These are phyloP conservation scores for Dicrurus megarhynchus DNA, from an alignment of 2,113 vertebrate species.

Conservation along the genomic window DNA sequence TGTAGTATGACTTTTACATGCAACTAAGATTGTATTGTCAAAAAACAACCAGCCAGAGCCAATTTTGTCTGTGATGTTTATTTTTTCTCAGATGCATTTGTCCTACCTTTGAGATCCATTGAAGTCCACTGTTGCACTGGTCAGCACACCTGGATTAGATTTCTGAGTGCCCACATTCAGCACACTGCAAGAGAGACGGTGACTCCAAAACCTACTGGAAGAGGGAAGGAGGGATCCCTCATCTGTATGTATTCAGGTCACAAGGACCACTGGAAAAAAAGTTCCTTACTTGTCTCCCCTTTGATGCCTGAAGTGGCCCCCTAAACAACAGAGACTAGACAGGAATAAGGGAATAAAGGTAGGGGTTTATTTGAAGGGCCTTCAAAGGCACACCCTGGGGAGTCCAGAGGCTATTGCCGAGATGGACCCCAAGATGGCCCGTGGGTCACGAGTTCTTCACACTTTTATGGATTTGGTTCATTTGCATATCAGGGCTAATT, in stretches of 20 bases:
- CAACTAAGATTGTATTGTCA: background rate
- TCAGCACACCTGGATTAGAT: background rate
- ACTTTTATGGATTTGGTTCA: too few species aligned
- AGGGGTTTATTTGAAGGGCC: too few species aligned
- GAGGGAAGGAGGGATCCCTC: background rate
- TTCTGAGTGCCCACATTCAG: background rate
- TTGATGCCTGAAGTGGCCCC: too few species aligned
- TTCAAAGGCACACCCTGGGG: too few species aligned
- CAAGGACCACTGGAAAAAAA: background rate
- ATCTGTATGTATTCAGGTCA: slow-evolving; percentile 5
- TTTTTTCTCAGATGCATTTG: background rate
- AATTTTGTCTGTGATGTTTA: background rate
- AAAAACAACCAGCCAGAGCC: background rate
- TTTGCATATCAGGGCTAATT: too few species aligned
- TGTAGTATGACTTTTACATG: background rate
- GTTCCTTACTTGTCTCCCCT: background rate
- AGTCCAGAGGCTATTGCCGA: too few species aligned
- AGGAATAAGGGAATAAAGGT: too few species aligned
- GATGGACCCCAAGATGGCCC: too few species aligned
- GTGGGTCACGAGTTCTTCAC: too few species aligned
- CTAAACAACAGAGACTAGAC: too few species aligned
- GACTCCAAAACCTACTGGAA: background rate
- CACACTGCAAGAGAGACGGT: background rate
- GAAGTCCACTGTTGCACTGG: background rate
- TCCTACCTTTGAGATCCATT: background rate